Evolutionary conservation across 2,113 vertebrate species (phyloP).

Genomic region (Chaetorhynchus papuensis): DNA sequence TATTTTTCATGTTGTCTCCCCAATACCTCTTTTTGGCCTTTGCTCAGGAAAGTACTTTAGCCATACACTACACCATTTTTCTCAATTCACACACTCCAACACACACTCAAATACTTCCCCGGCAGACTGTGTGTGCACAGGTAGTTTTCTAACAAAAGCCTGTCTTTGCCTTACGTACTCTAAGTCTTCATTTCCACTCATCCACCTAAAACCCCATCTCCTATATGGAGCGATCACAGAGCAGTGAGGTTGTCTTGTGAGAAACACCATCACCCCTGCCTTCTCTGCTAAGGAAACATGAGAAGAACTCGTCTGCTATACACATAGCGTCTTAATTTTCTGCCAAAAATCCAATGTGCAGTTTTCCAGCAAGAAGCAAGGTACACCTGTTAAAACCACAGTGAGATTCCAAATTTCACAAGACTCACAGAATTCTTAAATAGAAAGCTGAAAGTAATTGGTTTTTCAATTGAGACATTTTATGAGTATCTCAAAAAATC

Average conservation of each 20-base stretch:
- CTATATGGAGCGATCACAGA: not conserved
- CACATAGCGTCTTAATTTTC: not conserved
- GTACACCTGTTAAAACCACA: not conserved
- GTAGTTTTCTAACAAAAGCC: not conserved
- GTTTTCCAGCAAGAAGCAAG: not conserved
- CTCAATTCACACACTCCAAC: not conserved
- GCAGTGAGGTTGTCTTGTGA: not conserved
- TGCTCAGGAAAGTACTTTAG: not conserved
- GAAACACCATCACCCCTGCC: not conserved
- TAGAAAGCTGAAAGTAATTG: not conserved
- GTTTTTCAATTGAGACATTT: not conserved
- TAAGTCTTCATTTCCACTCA: not conserved
- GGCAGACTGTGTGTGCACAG: accelerated
- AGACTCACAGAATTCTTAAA: not conserved
- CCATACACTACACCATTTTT: accelerated
- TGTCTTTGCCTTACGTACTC: not conserved
- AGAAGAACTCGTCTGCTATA: not conserved
- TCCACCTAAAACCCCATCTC: not conserved
- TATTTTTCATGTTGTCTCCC: not conserved
- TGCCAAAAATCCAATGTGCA: not conserved
- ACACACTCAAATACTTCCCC: not conserved
- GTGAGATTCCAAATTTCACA: accelerated
- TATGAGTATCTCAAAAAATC: not conserved
- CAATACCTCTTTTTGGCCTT: not conserved
- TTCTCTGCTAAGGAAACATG: not conserved